Base-by-base conservation (phyloP, 2,113 vertebrate species). In the Glareola pratincola region DNA sequence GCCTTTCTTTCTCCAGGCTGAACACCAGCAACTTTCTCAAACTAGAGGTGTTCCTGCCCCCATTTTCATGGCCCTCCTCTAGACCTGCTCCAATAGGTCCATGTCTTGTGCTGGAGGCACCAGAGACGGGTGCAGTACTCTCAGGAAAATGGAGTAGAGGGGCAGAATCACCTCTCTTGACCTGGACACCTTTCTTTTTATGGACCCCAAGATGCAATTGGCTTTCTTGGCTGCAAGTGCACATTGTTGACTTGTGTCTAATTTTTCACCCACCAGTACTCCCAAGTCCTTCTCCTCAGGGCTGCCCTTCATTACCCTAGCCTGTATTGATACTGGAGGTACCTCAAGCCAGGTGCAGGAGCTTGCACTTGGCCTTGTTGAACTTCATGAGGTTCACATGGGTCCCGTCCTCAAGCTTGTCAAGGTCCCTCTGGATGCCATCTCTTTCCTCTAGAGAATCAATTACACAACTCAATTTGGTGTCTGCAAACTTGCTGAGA, bases 141-240 rank as follows among this genome's bases (percentile, higher is more conserved):
- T 60, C 51, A 45, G 5, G 7, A 34, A 45, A 48, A 5, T 3
- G 3, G n/a, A 54, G n/a, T 13, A 24, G 19, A 78, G 3, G 14
- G 14, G 3, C 1, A 59, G 11, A 64, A 60, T n/a, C 34, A 29
- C 9, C 2, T 84, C 9, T 5, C 6, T n/a, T 3, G 5, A 6
- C 22, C 32, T 62, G 17, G 7, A 6, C 15, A 16, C 0, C 0
- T 0, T 63, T 29, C 10, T 36, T 66, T 81, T 57, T 7, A 50
- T 36, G 29, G 13, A 73, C 21, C 18, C 10, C 14, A n/a, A 47
- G 19, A 24, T 39, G 5, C 1, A 6, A 9, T 13, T 51, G 17
- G 6, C 8, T n/a, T 69, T 64, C 51, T 71, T 53, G 39, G 47
- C 14, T 54, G n/a, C 19, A 13, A 50, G 27, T 1, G 10, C 5